A percentile compares a stretch with the other conserved stretches of the same genome.
Evolutionary conservation across 2,888 invertebrate species (phyloP).

Genomic region (Limenitis camilla): DNA sequence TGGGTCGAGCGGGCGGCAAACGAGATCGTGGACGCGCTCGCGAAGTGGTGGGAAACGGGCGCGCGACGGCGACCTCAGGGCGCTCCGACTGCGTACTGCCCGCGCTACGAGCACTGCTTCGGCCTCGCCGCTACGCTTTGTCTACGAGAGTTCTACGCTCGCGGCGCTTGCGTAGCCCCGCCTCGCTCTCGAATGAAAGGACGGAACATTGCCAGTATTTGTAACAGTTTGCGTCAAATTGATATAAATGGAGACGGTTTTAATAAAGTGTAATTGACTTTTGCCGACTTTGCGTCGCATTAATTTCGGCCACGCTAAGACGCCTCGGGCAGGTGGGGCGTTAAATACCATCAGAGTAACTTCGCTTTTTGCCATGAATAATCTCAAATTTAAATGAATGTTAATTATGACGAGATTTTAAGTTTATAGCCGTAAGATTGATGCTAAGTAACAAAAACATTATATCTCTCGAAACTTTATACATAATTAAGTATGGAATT

Average conservation of each 20-base stretch:
- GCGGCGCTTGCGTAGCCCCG: conserved; percentile 71
- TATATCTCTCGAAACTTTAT: conserved; percentile 11
- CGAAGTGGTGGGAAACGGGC: conserved; percentile 23
- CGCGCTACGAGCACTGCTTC: conserved; percentile 27
- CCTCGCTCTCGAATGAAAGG: conserved; percentile 67
- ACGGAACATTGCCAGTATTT: conserved; percentile 74
- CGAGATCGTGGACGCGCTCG: conserved; percentile 26
- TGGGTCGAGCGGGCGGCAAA: conserved; percentile 44
- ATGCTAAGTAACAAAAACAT: conserved; percentile 26
- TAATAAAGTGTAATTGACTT: conserved; percentile 76
- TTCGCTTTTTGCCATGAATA: conserved; percentile 64
- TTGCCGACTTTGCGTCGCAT: conserved; percentile 73
- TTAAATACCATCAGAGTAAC: conserved; percentile 63
- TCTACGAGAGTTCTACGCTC: conserved; percentile 38
- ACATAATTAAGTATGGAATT: conserved; percentile 12
- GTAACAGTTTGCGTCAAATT: conserved; percentile 75
- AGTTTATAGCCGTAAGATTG: conserved; percentile 35
- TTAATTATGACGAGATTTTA: conserved; percentile 67
- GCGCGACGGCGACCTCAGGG: conserved; percentile 40
- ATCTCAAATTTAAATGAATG: conserved; percentile 68
- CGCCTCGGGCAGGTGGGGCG: conserved; percentile 69
- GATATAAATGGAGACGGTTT: conserved; percentile 75
- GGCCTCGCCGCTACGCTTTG: conserved; percentile 37
- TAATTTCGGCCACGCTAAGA: conserved; percentile 72
- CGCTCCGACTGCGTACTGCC: conserved; percentile 48